phyloP scores from a whole-genome alignment of 2,113 vertebrate genomes.

The Ranitomeya imitator region DNA sequence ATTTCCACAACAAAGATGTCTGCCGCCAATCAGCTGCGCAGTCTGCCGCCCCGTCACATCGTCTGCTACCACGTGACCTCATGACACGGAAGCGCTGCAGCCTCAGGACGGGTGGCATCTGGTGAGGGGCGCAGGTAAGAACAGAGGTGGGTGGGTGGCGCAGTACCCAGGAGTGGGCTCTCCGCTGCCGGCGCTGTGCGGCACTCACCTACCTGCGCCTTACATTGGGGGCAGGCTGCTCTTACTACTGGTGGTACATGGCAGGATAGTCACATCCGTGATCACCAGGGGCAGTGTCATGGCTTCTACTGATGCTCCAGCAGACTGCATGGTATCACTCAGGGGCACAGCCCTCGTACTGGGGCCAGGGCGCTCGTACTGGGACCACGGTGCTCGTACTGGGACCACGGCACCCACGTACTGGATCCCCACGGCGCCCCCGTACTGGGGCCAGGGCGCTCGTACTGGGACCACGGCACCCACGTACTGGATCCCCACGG shows the following conservation, averaged over 20 bases:
- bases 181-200: background rate
- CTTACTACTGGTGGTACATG: background rate
- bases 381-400: no score
- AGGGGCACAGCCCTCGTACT: no score
- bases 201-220: background rate
- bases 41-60: background rate
- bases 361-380: no score
- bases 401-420: no score
- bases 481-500: no score
- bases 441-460: no score
- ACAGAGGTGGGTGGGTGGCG: no score
- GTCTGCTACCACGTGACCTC: background rate
- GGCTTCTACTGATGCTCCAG: no score
- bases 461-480: no score
- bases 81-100: conserved; percentile 14
- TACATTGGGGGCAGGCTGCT: background rate
- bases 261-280: background rate
- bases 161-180: background rate
- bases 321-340: no score
- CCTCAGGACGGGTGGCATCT: background rate
- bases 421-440: no score
- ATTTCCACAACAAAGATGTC: conserved; percentile 26
- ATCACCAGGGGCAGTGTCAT: no score
- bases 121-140: background rate
- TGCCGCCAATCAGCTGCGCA: background rate